phyloP scores from a whole-genome alignment of 2,888 invertebrate species.

The Pollenia griseotomentosa region DNA sequence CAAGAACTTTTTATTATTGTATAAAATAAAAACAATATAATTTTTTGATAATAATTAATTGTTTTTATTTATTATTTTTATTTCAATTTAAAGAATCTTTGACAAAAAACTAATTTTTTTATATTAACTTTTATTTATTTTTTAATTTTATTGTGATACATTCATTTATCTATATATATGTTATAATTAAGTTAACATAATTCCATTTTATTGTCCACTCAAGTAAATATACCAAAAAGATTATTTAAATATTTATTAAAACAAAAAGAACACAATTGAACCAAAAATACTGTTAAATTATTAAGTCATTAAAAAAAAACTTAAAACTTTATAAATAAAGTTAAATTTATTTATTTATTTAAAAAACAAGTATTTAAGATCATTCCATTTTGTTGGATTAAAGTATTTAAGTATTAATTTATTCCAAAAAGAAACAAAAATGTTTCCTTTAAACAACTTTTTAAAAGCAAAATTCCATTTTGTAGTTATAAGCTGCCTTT shows the following conservation, averaged over 20 bases:
- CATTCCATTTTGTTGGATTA: slow-evolving; percentile 56
- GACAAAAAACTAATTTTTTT: background rate
- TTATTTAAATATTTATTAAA: slow-evolving; percentile 57
- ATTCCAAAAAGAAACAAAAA: slow-evolving; percentile 37
- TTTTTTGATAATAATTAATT: background rate
- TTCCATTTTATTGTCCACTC: slow-evolving; percentile 35
- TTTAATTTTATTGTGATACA: slow-evolving; percentile 62
- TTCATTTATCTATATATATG: slow-evolving; percentile 12
- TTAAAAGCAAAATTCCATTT: slow-evolving; percentile 63
- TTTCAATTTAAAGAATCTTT: background rate
- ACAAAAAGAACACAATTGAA: slow-evolving; percentile 35
- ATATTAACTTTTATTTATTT: slow-evolving; percentile 24
- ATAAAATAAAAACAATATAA: background rate
- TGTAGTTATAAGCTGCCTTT: slow-evolving; percentile 56
- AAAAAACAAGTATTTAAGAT: slow-evolving; percentile 35
- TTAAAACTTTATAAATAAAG: background rate
- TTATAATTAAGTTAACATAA: slow-evolving; percentile 48
- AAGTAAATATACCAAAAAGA: slow-evolving; percentile 71
- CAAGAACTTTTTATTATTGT: slow-evolving; percentile 47
- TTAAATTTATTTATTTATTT: slow-evolving; percentile 14
- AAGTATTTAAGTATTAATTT: background rate
- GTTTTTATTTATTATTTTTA: slow-evolving; percentile 1
- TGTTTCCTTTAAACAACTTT: slow-evolving; percentile 36
- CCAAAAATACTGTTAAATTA: slow-evolving; percentile 61
- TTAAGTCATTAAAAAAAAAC: slow-evolving; percentile 26